Base-by-base conservation (phyloP, 2,113 vertebrate genomes). In the Brachyhypopomus gauderio region DNA sequence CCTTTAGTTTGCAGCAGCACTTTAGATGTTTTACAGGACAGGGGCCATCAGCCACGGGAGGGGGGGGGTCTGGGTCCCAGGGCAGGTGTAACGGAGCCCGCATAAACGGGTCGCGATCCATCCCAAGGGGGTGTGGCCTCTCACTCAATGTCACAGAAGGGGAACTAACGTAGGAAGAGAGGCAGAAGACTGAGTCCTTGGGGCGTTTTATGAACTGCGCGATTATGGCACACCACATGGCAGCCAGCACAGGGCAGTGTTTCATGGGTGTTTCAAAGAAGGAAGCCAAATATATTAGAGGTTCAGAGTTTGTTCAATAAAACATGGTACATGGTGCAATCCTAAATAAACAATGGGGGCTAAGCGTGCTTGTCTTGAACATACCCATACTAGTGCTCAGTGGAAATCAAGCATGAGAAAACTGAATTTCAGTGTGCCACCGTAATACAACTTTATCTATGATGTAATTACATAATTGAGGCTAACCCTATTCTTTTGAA, bases 51-150 rank as follows among this genome's bases (percentile, higher is more conserved):
- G 34, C 27, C 14, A n/a, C 8, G 19, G 0, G 34, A 58, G 8
- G 11, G 11, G 22, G 45, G 2, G 20, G 45, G 60, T 22, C 25
- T 67, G 66, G 22, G 41, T 27, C n/a, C 12, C 4, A 59, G 22
- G 48, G 30, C 36, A 27, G 38, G 25, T 66, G 62, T 56, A 79
- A 79, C 34, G 5, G 9, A 41, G 60, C 30, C 30, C 30, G 30
- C 30, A 3, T 30, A 30, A 30, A 30, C 30, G 3, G 30, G 30
- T 30, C 30, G 3, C 30, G 30, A 30, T 30, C 30, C 83, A 87
- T 41, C 82, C 63, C 52, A 60, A 79, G 69, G 80, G 81, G 89
- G 89, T 87, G 88, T 83, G 87, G 84, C 77, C 72, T 79, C 79
- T 66, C 72, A 88, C 87, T 89, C 85, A 84, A 30, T 30, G 80